These are phyloP conservation scores for Galeopsomyia nigrocyanea DNA, from an alignment of 2,888 invertebrate genomes.

Conservation along the genomic window DNA sequence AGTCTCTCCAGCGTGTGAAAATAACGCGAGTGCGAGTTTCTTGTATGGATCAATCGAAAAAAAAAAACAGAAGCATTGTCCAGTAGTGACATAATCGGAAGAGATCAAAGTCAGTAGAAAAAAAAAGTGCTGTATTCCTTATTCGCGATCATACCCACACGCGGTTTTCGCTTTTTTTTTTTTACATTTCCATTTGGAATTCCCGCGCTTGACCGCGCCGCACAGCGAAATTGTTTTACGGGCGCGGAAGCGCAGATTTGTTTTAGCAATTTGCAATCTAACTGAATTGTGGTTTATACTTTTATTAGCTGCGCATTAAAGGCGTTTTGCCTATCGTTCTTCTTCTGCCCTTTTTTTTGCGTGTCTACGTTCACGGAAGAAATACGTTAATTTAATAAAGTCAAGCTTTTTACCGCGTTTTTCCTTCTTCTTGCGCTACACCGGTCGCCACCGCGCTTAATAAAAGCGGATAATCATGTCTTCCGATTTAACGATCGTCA, in stretches of 20 bases:
- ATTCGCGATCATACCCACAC: neutral
- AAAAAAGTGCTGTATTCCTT: conserved; percentile 5
- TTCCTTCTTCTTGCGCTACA: too few species aligned
- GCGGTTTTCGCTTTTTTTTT: conserved; percentile 19
- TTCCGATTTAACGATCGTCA: too few species aligned
- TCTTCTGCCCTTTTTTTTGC: neutral
- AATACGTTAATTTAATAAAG: too few species aligned
- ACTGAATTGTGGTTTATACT: conserved; percentile 16
- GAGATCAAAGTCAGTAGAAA: neutral
- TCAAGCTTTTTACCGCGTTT: too few species aligned
- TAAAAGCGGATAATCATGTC: too few species aligned
- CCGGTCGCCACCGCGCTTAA: too few species aligned
- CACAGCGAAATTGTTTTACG: conserved; percentile 25
- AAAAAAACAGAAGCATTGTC: conserved; percentile 1
- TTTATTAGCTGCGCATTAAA: neutral
- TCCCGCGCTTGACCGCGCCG: neutral
- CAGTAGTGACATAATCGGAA: neutral
- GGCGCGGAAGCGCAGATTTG: conserved; percentile 26
- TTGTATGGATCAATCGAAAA: conserved; percentile 1
- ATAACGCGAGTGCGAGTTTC: conserved; percentile 13
- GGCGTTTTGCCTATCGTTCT: neutral
- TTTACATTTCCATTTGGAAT: conserved; percentile 33
- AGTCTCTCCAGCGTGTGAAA: conserved; percentile 4
- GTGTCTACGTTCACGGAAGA: too few species aligned
- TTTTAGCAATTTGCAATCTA: conserved; percentile 33